A percentile compares a stretch with the other conserved stretches of the same genome.
These are phyloP conservation scores for Jordanella pulchra DNA, from an alignment of 2,797 vertebrate species.

Conservation along the genomic window DNA sequence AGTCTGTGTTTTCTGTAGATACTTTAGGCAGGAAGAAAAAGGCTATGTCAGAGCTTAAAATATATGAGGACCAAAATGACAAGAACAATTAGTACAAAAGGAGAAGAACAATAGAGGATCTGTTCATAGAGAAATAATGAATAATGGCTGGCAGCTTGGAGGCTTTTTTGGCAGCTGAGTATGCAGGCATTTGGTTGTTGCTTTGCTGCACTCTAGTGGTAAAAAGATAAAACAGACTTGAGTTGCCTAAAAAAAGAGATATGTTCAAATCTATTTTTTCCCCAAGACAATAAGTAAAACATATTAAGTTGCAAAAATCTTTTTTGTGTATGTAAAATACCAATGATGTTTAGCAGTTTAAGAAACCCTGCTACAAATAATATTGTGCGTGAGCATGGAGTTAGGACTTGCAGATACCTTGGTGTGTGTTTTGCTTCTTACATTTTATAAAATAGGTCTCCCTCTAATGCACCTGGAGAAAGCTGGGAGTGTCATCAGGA, in stretches of 20 bases:
- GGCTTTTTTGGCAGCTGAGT: slow-evolving; percentile 15
- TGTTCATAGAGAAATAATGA: slow-evolving; percentile 62
- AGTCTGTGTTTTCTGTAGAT: neutral
- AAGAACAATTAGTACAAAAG: slow-evolving; percentile 43
- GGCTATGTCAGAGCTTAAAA: slow-evolving; percentile 31
- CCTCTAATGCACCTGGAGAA: too few relatives aligned
- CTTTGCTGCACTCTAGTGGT: slow-evolving; percentile 56
- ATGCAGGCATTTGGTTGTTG: neutral
- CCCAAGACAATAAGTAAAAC: neutral
- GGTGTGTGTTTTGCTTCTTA: too few relatives aligned
- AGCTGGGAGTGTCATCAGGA: too few relatives aligned
- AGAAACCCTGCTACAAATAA: neutral
- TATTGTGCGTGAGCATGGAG: neutral
- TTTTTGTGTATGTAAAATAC: too few relatives aligned
- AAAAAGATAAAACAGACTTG: neutral
- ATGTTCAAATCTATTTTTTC: neutral
- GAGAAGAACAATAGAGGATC: slow-evolving; percentile 53
- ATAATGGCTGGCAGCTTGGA: slow-evolving; percentile 45
- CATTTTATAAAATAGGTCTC: too few relatives aligned
- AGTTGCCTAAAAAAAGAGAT: neutral
- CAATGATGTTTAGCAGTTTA: neutral
- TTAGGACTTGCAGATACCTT: too few relatives aligned
- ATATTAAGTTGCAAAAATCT: neutral
- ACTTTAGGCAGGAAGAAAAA: neutral
- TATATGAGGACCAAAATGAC: slow-evolving; percentile 44